Evolutionary conservation across 2,113 vertebrate genomes (phyloP).

Genomic region (Campylorhamphus procurvoides): DNA sequence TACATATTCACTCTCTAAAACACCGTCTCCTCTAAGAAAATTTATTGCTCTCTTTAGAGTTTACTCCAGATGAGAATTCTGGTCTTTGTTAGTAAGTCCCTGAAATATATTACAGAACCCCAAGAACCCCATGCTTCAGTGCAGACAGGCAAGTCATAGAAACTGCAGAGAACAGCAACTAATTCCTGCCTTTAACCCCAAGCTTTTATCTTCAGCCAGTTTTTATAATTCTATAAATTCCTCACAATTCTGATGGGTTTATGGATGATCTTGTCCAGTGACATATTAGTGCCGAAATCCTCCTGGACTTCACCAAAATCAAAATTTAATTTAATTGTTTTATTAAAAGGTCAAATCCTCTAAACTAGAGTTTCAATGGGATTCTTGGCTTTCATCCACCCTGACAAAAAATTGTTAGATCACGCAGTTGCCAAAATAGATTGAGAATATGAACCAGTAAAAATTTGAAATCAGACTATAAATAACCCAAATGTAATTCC

Average conservation of each 20-base stretch:
- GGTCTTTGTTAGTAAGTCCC: neutral
- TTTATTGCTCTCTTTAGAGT: neutral
- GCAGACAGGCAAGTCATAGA: neutral
- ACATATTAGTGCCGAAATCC: neutral
- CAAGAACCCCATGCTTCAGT: neutral
- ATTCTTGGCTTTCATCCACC: neutral
- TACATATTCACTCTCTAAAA: neutral
- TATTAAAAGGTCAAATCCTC: neutral
- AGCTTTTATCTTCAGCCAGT: neutral
- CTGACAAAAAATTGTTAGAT: neutral
- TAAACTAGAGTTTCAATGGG: neutral
- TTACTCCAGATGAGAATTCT: neutral
- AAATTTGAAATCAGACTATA: neutral
- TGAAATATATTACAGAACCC: neutral
- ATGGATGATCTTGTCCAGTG: neutral
- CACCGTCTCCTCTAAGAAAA: neutral
- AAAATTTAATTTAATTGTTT: neutral
- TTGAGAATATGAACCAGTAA: neutral
- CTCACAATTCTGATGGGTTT: neutral
- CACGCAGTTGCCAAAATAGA: neutral
- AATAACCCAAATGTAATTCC: neutral
- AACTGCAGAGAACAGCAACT: neutral
- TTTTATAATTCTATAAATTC: neutral
- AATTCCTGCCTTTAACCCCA: neutral
- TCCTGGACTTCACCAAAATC: neutral